Evolutionary conservation across 2,113 vertebrate species (phyloP).

Genomic region (Elephantulus edwardii): DNA sequence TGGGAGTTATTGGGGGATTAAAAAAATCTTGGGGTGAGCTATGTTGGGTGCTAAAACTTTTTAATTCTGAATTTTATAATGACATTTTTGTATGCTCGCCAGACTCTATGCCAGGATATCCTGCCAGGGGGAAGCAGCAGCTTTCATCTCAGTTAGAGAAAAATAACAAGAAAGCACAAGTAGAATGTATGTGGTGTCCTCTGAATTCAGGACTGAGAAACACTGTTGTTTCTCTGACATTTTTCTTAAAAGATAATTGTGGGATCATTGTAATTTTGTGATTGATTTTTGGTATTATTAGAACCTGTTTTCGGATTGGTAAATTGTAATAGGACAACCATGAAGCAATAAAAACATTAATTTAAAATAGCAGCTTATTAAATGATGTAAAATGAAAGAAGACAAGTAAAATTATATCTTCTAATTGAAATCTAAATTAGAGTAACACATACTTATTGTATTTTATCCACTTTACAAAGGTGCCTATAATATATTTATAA

Average conservation of each 20-base stretch:
- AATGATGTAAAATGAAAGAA: not conserved
- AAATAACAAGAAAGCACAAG: not conserved
- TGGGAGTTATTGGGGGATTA: not conserved
- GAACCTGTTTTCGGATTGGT: not conserved
- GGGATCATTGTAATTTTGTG: not conserved
- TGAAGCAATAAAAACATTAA: no score
- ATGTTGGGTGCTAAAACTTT: not conserved
- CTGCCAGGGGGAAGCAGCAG: not conserved
- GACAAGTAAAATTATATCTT: not conserved
- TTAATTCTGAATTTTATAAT: not conserved
- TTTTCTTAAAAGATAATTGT: not conserved
- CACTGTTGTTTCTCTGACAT: fast-evolving
- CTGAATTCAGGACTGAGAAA: not conserved
- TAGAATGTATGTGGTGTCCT: not conserved
- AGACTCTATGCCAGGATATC: not conserved
- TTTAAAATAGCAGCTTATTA: not conserved
- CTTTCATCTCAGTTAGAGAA: not conserved
- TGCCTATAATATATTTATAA: not conserved
- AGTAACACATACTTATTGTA: not conserved
- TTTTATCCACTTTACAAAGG: not conserved
- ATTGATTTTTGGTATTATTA: not conserved
- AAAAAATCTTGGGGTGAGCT: not conserved
- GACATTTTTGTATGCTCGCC: not conserved
- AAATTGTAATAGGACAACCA: not conserved
- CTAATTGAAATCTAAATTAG: not conserved